phyloP scores from a whole-genome alignment of 2,113 vertebrate species.

The Mastomys natalensis region DNA sequence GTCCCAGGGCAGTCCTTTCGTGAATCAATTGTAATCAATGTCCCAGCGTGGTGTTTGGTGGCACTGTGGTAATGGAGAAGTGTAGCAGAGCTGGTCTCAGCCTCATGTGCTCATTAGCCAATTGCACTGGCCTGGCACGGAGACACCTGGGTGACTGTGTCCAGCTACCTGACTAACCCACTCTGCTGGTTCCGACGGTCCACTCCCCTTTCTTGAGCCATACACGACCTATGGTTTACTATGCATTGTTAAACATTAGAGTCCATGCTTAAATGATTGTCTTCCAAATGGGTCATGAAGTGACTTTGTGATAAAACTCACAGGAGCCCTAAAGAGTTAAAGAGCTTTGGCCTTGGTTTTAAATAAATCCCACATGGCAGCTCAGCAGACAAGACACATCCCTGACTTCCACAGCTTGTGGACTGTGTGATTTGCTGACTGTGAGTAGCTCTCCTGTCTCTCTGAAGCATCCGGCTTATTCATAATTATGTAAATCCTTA shows the following conservation, averaged over 20 bases:
- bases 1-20: background rate
- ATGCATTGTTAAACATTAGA: constrained; percentile 63
- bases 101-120: background rate
- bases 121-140: background rate
- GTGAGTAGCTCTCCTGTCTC: background rate
- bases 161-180: constrained; percentile 43
- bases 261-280: background rate
- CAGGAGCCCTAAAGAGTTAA: background rate
- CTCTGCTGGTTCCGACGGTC: background rate
- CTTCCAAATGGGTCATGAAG: constrained; percentile 51
- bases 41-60: background rate
- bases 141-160: constrained; percentile 38
- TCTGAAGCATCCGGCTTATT: constrained; percentile 49
- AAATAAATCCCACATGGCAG: constrained; percentile 44
- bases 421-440: background rate
- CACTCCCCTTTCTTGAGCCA: constrained; percentile 36
- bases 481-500: constrained; percentile 10
- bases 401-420: constrained; percentile 62
- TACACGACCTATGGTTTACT: constrained; percentile 52
- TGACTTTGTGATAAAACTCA: constrained; percentile 66
- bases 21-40: constrained; percentile 14
- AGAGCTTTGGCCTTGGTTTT: background rate
- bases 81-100: background rate
- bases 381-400: constrained; percentile 21
- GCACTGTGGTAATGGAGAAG: background rate